A percentile compares a stretch with the other conserved stretches of the same genome.
phyloP scores from a whole-genome alignment of 2,888 invertebrate genomes.

The Anodontia alba region DNA sequence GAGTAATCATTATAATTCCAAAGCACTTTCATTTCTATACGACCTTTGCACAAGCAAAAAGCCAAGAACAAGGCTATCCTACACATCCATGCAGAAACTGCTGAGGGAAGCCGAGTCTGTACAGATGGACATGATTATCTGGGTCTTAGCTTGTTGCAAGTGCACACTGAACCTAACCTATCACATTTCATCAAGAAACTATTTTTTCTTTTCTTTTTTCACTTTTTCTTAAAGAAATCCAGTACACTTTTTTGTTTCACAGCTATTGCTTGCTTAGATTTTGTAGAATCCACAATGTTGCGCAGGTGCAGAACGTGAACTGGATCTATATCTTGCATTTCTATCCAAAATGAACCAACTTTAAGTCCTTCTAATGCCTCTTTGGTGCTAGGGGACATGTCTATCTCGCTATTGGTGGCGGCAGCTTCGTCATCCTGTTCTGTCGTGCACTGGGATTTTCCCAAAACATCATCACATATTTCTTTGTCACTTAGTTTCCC shows the following conservation, averaged over 20 bases:
- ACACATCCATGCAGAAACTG: no score
- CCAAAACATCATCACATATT: neutral
- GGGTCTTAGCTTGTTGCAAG: no score
- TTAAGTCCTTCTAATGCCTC: neutral
- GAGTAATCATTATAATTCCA: no score
- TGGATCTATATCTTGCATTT: neutral
- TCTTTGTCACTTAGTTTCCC: neutral
- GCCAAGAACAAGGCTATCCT: no score
- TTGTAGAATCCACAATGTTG: neutral
- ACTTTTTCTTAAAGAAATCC: no score
- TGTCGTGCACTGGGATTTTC: neutral
- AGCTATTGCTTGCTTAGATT: neutral
- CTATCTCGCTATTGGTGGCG: neutral
- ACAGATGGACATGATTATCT: no score
- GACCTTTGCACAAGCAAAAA: no score
- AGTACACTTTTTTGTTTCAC: neutral
- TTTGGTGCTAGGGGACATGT: neutral
- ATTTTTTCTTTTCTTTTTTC: no score
- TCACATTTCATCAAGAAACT: no score
- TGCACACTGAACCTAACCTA: no score
- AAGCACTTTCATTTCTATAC: no score
- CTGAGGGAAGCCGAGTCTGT: no score
- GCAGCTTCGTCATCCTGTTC: neutral
- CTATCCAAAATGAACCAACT: neutral
- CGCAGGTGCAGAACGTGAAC: neutral